Conservation (phyloP, 2,113 vertebrate genomes). For the Varanus komodoensis region DNA sequence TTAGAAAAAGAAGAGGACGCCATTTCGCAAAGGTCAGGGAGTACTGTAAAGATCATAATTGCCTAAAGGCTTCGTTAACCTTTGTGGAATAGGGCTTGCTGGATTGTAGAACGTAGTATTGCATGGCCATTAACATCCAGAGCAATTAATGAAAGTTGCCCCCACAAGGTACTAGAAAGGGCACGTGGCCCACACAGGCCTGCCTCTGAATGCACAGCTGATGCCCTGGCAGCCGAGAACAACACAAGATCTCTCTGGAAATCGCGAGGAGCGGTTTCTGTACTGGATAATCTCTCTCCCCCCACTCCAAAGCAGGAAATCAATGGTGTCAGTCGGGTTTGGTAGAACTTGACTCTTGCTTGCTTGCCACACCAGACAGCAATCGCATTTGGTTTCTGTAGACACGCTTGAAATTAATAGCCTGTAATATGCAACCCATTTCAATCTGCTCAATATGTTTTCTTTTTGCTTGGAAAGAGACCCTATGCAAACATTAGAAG, state of each 20-base stretch:
- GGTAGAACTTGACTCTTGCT: not conserved
- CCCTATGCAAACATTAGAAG: not conserved
- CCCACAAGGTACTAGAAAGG: constrained; percentile 14
- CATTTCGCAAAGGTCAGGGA: constrained; percentile 59
- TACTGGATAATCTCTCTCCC: not conserved
- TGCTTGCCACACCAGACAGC: not conserved
- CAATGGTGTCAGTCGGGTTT: not conserved
- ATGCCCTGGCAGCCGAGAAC: not conserved
- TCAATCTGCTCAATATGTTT: not conserved
- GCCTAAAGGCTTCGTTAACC: constrained; percentile 64
- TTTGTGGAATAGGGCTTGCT: constrained; percentile 54
- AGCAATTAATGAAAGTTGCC: constrained; percentile 51
- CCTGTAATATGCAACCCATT: not conserved
- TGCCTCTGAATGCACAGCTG: not conserved
- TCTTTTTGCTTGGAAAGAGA: not conserved
- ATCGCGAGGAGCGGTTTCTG: not conserved
- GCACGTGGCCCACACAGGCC: not conserved
- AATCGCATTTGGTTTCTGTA: not conserved
- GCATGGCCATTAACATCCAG: constrained; percentile 59
- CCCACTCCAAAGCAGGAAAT: not conserved
- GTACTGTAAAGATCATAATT: constrained; percentile 56
- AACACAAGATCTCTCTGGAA: constrained; percentile 15
- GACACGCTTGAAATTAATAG: not conserved
- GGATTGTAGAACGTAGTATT: constrained; percentile 42
- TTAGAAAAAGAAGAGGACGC: constrained; percentile 14